Percentiles rank a stretch among this genome's conserved stretches.
These are phyloP conservation scores for Melanchra persicariae DNA, from an alignment of 2,888 invertebrate genomes.

Conservation along the genomic window DNA sequence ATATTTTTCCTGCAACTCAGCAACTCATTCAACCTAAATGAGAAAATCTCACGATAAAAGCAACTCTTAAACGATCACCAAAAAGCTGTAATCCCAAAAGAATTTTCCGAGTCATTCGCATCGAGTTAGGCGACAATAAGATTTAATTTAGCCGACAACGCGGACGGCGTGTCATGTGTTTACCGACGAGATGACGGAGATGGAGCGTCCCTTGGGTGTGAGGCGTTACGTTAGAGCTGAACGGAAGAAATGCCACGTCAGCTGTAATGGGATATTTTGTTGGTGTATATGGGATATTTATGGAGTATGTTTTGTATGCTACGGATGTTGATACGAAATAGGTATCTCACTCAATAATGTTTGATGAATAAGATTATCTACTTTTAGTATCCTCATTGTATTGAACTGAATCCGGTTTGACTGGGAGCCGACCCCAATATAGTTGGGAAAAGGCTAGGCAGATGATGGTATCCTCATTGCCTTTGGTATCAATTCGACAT, in stretches of 20 bases:
- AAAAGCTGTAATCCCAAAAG: constrained; percentile 54
- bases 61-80: constrained; percentile 27
- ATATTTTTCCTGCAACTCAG: background rate
- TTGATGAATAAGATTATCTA: too few relatives aligned
- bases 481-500: background rate
- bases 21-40: constrained; percentile 10
- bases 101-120: constrained; percentile 73
- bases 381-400: too few relatives aligned
- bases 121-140: constrained; percentile 77
- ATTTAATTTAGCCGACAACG: constrained; percentile 79
- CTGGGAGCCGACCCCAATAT: too few relatives aligned
- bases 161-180: constrained; percentile 67
- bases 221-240: constrained; percentile 57
- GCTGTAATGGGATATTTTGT: constrained; percentile 48
- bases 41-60: constrained; percentile 21
- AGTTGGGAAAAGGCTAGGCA: too few relatives aligned
- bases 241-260: constrained; percentile 59
- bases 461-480: too few relatives aligned
- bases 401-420: too few relatives aligned
- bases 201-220: constrained; percentile 79
- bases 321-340: too few relatives aligned
- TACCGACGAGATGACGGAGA: constrained; percentile 76
- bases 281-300: constrained; percentile 33
- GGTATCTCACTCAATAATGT: too few relatives aligned
- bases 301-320: too few relatives aligned